phyloP scores from a whole-genome alignment of 2,113 vertebrate genomes.

The Ursus arctos region DNA sequence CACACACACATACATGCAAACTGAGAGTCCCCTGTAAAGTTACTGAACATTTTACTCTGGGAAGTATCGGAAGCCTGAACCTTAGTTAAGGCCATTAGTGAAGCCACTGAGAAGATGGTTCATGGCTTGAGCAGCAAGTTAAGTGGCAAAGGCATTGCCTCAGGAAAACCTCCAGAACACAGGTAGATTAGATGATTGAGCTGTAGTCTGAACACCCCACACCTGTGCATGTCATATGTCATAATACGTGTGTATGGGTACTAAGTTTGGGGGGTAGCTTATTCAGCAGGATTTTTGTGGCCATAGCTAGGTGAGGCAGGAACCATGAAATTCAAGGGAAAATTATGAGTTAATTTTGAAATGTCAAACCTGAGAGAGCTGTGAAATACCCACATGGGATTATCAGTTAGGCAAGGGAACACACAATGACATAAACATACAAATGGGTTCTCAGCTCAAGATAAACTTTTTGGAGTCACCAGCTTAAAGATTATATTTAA shows the following conservation, averaged over 20 bases:
- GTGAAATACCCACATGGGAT: not conserved
- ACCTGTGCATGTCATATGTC: no score
- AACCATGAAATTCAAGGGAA: not conserved
- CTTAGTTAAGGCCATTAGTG: not conserved
- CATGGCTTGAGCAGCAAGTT: not conserved
- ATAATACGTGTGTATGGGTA: not conserved
- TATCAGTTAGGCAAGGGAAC: not conserved
- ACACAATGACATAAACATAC: not conserved
- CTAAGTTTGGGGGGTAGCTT: not conserved
- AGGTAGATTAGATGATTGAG: not conserved
- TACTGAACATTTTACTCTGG: not conserved
- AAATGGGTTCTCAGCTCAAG: not conserved
- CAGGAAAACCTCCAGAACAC: not conserved
- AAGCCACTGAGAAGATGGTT: not conserved
- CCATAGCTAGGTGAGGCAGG: not conserved
- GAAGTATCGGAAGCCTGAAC: not conserved
- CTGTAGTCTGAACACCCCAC: not conserved
- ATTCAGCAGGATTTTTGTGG: no score
- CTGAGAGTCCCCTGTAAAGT: not conserved
- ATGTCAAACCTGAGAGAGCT: not conserved
- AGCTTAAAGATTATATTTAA: not conserved
- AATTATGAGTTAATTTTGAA: not conserved
- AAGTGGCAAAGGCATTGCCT: not conserved
- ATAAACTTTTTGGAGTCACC: not conserved
- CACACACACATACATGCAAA: not conserved